A percentile compares a stretch with the other conserved stretches of the same genome.
These are phyloP conservation scores for Serrognathus titanus DNA, from an alignment of 2,888 invertebrate genomes.

Conservation along the genomic window DNA sequence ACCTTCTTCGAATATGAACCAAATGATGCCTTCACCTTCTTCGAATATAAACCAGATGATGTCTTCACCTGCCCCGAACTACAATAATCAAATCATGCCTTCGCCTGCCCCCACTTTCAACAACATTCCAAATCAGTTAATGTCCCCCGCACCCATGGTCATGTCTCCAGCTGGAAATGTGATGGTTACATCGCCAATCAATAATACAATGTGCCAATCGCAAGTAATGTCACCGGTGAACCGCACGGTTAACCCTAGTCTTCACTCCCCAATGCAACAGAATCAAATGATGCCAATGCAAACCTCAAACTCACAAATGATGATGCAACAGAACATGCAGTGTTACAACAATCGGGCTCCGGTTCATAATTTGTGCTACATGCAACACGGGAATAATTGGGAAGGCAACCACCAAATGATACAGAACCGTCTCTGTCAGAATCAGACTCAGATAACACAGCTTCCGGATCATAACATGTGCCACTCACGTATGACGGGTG, in stretches of 20 bases:
- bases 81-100: constrained; percentile 26
- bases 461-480: constrained; percentile 27
- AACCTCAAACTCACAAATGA: constrained; percentile 7
- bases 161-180: constrained; percentile 25
- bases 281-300: too few relatives aligned
- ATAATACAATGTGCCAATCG: constrained; percentile 35
- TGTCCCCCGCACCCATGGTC: constrained; percentile 21
- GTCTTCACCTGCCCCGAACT: constrained; percentile 30
- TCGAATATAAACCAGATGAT: constrained; percentile 34
- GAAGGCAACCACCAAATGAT: constrained; percentile 31
- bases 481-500: constrained; percentile 25
- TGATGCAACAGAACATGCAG: constrained; percentile 24
- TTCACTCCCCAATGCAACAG: constrained; percentile 17
- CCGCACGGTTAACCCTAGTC: constrained; percentile 10
- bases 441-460: constrained; percentile 21
- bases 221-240: constrained; percentile 33
- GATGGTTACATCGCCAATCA: constrained; percentile 33
- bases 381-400: constrained; percentile 35
- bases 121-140: constrained; percentile 24
- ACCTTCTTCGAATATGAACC: constrained; percentile 28
- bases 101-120: constrained; percentile 27
- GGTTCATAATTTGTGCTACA: constrained; percentile 34
- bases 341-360: constrained; percentile 36
- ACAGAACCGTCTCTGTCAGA: constrained; percentile 29
- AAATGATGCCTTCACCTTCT: constrained; percentile 31